phyloP scores from a whole-genome alignment of 1,140 invertebrate genomes.

The Drosophila lacertosa region DNA sequence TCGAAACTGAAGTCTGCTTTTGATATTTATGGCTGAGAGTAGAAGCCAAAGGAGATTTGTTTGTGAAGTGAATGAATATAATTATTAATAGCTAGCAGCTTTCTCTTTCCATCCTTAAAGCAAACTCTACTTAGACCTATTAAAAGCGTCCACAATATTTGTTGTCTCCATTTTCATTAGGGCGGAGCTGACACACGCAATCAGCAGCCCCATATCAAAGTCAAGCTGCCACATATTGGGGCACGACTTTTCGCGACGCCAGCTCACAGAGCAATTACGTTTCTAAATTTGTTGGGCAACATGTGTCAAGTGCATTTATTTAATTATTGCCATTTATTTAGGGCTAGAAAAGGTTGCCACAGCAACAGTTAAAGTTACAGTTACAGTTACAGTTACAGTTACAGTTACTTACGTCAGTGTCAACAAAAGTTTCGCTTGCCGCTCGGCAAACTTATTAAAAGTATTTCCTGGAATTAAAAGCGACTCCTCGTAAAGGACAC shows the following conservation, averaged over 20 bases:
- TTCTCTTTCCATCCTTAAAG: too few species aligned
- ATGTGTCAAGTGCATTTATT: constrained; percentile 65
- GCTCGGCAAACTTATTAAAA: constrained; percentile 5
- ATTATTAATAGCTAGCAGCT: too few species aligned
- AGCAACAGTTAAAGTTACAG: too few species aligned
- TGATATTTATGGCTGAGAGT: too few species aligned
- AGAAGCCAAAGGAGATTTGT: too few species aligned
- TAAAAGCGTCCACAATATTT: background rate
- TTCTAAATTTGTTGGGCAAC: constrained; percentile 40
- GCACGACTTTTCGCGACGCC: constrained; percentile 11
- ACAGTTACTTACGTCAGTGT: background rate
- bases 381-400: background rate
- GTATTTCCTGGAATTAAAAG: constrained; percentile 9
- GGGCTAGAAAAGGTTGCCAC: background rate
- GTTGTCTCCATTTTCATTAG: constrained; percentile 2
- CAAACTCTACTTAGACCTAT: too few species aligned
- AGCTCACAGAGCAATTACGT: constrained; percentile 27
- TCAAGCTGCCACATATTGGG: constrained; percentile 11
- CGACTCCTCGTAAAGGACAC: background rate
- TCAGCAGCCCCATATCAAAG: constrained; percentile 20
- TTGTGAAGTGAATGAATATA: too few species aligned
- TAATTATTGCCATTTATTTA: constrained; percentile 65
- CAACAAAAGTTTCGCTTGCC: background rate
- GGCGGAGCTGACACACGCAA: constrained; percentile 2
- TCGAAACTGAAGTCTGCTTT: too few species aligned